These are phyloP conservation scores for Rhizomys pruinosus DNA, from an alignment of 2,113 vertebrate species.

Conservation along the genomic window DNA sequence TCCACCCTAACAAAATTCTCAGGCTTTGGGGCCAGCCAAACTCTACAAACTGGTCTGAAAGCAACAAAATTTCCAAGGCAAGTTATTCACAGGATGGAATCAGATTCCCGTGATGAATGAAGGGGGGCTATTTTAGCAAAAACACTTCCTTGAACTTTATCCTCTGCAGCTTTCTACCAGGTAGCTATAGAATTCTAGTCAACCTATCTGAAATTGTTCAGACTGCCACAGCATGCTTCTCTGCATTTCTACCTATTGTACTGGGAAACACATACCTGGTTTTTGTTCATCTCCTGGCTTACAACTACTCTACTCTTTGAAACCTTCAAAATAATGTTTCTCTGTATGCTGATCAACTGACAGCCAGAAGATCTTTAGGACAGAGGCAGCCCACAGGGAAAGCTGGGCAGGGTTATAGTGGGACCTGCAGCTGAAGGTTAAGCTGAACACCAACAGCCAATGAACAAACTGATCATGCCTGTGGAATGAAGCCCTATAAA, in stretches of 20 bases:
- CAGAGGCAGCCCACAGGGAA: neutral
- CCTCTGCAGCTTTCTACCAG: conserved; percentile 27
- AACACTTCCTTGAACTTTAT: conserved; percentile 60
- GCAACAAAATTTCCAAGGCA: conserved; percentile 34
- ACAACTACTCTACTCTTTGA: neutral
- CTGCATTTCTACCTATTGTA: neutral
- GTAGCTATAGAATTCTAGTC: conserved; percentile 6
- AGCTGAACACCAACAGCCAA: neutral
- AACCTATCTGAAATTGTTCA: conserved; percentile 27
- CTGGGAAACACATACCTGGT: neutral
- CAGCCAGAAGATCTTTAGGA: neutral
- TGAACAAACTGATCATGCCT: neutral
- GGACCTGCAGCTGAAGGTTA: neutral
- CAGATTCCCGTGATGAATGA: conserved; percentile 56
- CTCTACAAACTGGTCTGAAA: neutral
- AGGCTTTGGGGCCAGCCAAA: conserved; percentile 21
- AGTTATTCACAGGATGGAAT: conserved; percentile 28
- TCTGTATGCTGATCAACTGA: neutral
- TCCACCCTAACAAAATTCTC: conserved; percentile 17
- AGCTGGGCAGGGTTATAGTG: neutral
- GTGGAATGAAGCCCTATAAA: neutral
- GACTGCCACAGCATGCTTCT: neutral
- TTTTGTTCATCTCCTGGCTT: neutral
- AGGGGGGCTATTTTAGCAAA: conserved; percentile 13
- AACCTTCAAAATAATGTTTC: neutral